Base-by-base conservation (phyloP, 2,797 vertebrate genomes). In the Trematomus bernacchii region DNA sequence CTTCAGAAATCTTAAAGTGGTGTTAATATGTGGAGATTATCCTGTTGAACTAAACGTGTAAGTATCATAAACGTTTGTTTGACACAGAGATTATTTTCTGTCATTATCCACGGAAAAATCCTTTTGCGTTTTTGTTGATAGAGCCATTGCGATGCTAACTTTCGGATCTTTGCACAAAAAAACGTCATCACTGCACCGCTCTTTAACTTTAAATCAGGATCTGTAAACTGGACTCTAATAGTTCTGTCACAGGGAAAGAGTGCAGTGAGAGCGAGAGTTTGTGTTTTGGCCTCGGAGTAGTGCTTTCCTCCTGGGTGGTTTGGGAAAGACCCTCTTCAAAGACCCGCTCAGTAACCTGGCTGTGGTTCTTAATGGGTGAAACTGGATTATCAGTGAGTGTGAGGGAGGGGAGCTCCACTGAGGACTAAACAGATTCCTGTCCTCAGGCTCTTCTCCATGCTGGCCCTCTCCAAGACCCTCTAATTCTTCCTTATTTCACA, bases 331-430 rank as follows among this genome's bases (percentile, higher is more conserved):
- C 76, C 64, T 72, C 79, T 84, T 92, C 77, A 90, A 87, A 90
- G 80, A 73, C 55, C 54, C 44, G 60, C 64, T 84, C 73, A 72
- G 71, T 86, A 85, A 93, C 89, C 84, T 89, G 87, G 76, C 82
- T 71, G 84, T 82, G 83, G 65, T 55, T 48, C 73, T 87, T 91
- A 89, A 90, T 87, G 85, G 84, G 73, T 87, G 85, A 85, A 85
- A 83, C 84, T 89, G 83, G 79, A 89, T 90, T 85, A 88, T 83
- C 30, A 21, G 37, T 40, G 30, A 73, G 55, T 70, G 83, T 60
- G 69, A 74, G 68, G 77, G 71, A 59, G 61, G 66, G 77, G 51
- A 23, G 57, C 67, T 81, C 44, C 76, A 73, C 65, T 19, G 72
- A 87, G 77, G 79, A 70, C 66, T 63, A 53, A 70, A 85, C 74